Percentiles rank a stretch among this genome's conserved stretches.
Evolutionary conservation across 2,113 vertebrate species (phyloP).

Genomic region (Phainopepla nitens): DNA sequence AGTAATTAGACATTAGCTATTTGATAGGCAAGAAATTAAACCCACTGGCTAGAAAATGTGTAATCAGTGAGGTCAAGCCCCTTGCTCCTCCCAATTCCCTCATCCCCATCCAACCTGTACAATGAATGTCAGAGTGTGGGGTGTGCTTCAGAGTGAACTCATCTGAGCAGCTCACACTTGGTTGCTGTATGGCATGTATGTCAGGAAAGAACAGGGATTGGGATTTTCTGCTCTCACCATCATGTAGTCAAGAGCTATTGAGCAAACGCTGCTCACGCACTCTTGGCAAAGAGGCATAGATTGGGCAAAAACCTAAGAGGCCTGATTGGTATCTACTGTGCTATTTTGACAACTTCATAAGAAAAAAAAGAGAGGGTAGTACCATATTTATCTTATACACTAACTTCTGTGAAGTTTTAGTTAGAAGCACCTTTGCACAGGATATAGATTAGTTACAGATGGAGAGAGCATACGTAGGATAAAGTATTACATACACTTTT

Average conservation of each 20-base stretch:
- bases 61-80: neutral
- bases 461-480: neutral
- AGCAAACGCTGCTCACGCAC: fast-evolving
- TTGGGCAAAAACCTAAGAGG: neutral
- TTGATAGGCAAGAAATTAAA: neutral
- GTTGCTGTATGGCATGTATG: neutral
- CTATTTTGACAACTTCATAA: neutral
- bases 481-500: neutral
- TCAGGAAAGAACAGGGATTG: neutral
- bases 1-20: neutral
- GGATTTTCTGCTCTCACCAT: neutral
- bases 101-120: neutral
- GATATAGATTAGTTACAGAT: neutral
- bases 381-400: neutral
- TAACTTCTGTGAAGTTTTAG: neutral
- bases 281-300: neutral
- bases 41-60: fast-evolving
- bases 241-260: neutral
- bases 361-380: neutral
- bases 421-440: neutral
- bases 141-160: neutral
- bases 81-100: neutral
- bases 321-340: neutral
- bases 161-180: neutral
- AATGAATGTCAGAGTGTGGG: fast-evolving